These are phyloP conservation scores for Phocoena sinus DNA, from an alignment of 2,113 vertebrate genomes.

Conservation along the genomic window DNA sequence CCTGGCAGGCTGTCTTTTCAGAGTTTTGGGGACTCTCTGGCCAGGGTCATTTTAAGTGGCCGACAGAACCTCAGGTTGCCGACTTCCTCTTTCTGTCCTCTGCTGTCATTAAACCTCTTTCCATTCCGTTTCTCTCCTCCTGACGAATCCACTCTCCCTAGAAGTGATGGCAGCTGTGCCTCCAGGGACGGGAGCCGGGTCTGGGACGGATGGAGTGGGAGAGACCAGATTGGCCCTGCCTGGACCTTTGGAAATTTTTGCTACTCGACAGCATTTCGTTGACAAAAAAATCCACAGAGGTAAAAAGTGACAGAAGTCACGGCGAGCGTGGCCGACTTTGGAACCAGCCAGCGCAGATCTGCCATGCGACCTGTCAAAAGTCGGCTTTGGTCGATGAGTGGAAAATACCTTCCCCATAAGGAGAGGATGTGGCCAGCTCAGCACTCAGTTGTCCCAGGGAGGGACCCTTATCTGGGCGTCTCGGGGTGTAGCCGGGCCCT, in stretches of 20 bases:
- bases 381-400: rapidly evolving
- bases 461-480: not conserved
- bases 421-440: not conserved
- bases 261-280: rapidly evolving
- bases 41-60: rapidly evolving
- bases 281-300: not conserved
- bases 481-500: rapidly evolving
- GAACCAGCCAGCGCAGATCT: not conserved
- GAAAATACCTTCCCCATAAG: not conserved
- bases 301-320: not conserved
- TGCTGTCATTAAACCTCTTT: not conserved
- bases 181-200: rapidly evolving
- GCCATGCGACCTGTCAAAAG: not conserved
- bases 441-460: not conserved
- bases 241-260: not conserved
- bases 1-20: not conserved
- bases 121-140: rapidly evolving
- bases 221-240: not conserved
- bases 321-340: too few relatives aligned
- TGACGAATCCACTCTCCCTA: not conserved
- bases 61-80: not conserved
- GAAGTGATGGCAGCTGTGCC: rapidly evolving
- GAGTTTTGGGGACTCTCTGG: not conserved
- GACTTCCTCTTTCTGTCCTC: not conserved
- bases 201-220: rapidly evolving